These are phyloP conservation scores for Tragelaphus scriptus DNA, from an alignment of 2,113 vertebrate species.

Conservation along the genomic window DNA sequence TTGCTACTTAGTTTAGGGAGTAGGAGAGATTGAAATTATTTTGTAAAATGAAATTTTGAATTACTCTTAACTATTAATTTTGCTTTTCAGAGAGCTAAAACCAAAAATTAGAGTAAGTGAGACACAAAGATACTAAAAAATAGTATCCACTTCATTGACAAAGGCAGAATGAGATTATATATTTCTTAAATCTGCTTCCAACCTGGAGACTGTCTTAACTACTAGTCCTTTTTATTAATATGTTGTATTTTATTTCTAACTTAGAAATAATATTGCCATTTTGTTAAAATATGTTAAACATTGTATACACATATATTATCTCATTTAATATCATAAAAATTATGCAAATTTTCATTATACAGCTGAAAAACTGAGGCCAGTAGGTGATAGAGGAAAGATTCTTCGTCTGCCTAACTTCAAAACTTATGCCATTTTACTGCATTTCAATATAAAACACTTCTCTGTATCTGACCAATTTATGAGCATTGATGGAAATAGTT, in stretches of 20 bases:
- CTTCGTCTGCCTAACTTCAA: not conserved
- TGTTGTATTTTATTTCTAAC: not conserved
- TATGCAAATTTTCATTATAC: not conserved
- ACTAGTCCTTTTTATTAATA: not conserved
- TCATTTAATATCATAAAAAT: not conserved
- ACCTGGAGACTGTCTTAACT: not conserved
- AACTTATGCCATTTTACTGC: not conserved
- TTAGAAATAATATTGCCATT: not conserved
- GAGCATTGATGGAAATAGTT: not conserved
- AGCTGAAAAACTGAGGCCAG: not conserved
- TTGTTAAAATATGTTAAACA: not conserved
- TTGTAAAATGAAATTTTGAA: not conserved
- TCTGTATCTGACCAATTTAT: not conserved
- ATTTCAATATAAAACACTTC: not conserved
- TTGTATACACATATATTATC: not conserved
- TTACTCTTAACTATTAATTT: not conserved
- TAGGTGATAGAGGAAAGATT: not conserved
- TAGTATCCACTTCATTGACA: not conserved
- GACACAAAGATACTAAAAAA: not conserved
- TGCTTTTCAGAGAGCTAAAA: not conserved
- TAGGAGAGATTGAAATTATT: not conserved
- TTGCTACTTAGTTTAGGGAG: not conserved
- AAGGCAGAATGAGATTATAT: not conserved
- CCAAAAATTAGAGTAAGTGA: not conserved
- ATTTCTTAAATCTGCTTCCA: not conserved